Conservation (phyloP, 2,888 invertebrate species). For the Oasisia sp. region DNA sequence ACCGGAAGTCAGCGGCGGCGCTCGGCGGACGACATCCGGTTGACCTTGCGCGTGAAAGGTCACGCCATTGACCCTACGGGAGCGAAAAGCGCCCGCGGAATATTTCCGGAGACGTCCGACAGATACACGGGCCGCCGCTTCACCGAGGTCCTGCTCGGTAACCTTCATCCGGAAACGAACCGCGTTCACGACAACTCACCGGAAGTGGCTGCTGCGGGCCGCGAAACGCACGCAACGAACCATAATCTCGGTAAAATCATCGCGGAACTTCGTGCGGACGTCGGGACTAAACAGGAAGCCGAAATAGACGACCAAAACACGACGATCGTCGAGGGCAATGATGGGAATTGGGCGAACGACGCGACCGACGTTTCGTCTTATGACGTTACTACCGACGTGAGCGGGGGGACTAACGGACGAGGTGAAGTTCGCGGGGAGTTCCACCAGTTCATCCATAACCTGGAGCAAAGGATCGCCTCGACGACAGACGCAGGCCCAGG, state of each 20-base stretch:
- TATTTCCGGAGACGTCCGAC: background rate
- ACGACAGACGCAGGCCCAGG: background rate
- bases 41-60: background rate
- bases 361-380: background rate
- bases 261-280: background rate
- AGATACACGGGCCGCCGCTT: background rate
- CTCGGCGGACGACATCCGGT: background rate
- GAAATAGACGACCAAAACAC: background rate
- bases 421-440: background rate
- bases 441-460: background rate
- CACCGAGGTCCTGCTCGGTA: background rate
- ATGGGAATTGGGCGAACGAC: background rate
- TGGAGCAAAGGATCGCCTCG: background rate
- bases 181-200: background rate
- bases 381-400: background rate
- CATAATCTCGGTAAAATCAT: background rate
- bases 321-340: background rate
- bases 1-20: background rate
- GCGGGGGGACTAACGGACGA: background rate
- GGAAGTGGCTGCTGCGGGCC: background rate
- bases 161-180: background rate
- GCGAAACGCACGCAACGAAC: background rate
- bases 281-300: background rate
- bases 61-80: background rate
- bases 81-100: background rate